Evolutionary conservation across 2,797 vertebrate genomes (phyloP).

Genomic region (Sylvia borin): DNA sequence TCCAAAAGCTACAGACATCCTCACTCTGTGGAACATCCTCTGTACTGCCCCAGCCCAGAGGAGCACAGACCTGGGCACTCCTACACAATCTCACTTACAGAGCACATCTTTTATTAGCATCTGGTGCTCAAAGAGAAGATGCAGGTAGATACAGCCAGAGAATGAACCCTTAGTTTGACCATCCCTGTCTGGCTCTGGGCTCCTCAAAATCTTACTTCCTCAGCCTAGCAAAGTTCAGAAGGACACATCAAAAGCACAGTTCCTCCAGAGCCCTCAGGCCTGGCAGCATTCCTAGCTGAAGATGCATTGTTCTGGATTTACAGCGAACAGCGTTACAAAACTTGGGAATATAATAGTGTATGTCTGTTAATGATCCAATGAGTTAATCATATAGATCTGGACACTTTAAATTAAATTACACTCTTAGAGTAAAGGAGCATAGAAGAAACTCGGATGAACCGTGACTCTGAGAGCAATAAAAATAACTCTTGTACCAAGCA

Average conservation of each 20-base stretch:
- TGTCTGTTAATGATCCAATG: not conserved
- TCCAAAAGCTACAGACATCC: not conserved
- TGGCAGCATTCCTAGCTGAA: not conserved
- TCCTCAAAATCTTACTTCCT: not conserved
- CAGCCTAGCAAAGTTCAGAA: not conserved
- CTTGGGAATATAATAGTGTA: not conserved
- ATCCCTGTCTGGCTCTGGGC: not conserved
- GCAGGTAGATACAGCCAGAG: not conserved
- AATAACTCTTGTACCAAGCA: not conserved
- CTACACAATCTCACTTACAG: not conserved
- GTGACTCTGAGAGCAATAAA: not conserved
- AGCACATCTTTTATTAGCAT: not conserved
- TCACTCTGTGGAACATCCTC: not conserved
- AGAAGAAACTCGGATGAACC: not conserved
- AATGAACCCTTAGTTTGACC: not conserved
- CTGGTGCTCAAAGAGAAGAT: not conserved
- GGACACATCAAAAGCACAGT: not conserved
- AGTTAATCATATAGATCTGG: not conserved
- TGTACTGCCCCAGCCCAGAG: not conserved
- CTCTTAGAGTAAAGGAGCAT: not conserved
- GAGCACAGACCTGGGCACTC: not conserved
- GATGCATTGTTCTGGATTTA: not conserved
- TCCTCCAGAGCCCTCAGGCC: not conserved
- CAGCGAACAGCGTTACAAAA: not conserved
- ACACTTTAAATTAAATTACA: not conserved